Conservation (phyloP, 2,113 vertebrate species). For the Galemys pyrenaicus region DNA sequence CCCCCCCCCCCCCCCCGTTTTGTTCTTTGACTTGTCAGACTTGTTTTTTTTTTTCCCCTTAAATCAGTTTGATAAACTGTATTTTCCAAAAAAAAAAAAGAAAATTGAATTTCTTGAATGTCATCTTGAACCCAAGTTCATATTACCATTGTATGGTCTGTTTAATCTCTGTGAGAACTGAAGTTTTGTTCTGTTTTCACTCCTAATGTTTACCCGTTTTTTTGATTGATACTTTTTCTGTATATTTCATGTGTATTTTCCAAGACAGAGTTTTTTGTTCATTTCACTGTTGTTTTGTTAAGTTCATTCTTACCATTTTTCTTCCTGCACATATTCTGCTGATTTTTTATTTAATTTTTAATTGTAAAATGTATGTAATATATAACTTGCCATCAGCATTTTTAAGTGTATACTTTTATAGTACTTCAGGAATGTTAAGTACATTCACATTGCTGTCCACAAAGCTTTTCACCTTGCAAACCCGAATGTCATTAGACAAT, state of each 20-base stretch:
- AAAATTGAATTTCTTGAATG: background rate
- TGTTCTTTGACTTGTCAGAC: background rate
- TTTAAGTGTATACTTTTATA: background rate
- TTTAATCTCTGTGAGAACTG: background rate
- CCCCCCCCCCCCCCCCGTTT: background rate
- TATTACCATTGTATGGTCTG: background rate
- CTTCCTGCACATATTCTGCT: background rate
- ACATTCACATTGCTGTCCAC: background rate
- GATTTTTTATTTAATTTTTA: background rate
- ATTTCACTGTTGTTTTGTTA: background rate
- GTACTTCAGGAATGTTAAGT: background rate
- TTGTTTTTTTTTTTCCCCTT: background rate
- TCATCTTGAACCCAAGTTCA: background rate
- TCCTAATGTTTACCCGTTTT: background rate
- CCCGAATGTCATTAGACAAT: background rate
- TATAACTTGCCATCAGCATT: background rate
- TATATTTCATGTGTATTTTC: conserved; percentile 13
- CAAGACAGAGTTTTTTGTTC: background rate
- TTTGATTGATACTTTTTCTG: background rate
- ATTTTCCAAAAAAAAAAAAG: background rate
- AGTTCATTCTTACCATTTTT: background rate
- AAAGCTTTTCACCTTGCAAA: background rate
- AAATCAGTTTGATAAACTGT: background rate
- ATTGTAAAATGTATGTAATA: background rate
- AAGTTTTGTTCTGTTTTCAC: background rate